Base-by-base conservation (phyloP, 1,140 invertebrate genomes). In the Magallana gigas region DNA sequence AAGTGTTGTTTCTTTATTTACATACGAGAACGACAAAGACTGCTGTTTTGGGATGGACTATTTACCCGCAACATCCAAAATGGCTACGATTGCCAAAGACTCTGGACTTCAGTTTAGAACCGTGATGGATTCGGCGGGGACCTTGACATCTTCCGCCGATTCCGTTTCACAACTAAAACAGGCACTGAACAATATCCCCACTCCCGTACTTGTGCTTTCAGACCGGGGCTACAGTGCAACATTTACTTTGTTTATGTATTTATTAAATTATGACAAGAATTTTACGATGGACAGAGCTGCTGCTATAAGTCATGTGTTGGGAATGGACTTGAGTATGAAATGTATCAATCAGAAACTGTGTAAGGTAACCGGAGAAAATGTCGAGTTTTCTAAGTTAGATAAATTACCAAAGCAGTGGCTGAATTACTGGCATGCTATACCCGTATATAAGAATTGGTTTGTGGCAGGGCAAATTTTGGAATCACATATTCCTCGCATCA, bases 381-480 rank as follows among this genome's bases (percentile, higher is more conserved):
- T 91, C 0, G 89, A 76, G 11, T 76, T 76, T 76, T 86, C 91
- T 71, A 90, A 86, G 62, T 89, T 89, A 23, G 85, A 93, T 62
- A 85, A 68, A 62, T 84, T 85, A 36, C 92, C 90, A 57, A 86
- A 89, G 56, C 85, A 91, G n/a, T 94, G 93, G 93, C 68, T 89
- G 16, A 90, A 91, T 48, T 94, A 91, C 82, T 94, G 93, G 93
- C 71, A 90, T 5, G 92, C 91, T 18, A 91, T 92, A 83, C 91
- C 92, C 29, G 91, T 93, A 9, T 92, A 92, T 80, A 91, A 90
- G 85, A 93, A 93, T 80, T 93, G 92, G 92, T 93, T 88, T 87
- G 90, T 86, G 9, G 90, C 89, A 16, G 93, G 93, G 11, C 93
- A 94, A 81, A 91, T 94, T 9, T 89, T 88, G 59, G 85, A 85